Base-by-base conservation (phyloP, 2,797 vertebrate genomes). In the Trichosurus vulpecula region DNA sequence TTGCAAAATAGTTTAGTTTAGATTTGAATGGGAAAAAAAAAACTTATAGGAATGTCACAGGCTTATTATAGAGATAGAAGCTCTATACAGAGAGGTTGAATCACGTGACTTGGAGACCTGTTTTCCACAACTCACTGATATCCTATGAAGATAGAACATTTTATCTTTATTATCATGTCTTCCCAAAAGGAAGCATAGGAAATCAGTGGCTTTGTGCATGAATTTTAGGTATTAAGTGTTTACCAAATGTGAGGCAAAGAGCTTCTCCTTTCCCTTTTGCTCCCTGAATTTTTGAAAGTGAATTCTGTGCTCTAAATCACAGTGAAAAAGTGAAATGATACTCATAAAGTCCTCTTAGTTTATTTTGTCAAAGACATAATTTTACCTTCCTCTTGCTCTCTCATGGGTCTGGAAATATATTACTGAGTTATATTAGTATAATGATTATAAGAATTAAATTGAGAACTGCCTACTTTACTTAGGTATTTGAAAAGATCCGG, bases 171-270 rank as follows among this genome's bases (percentile, higher is more conserved):
- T 6, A 22, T 41, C 16, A 74, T 66, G n/a, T n/a, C 22, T 92
- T 89, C 29, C 31, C 87, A 19, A 47, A 16, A 11, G 87, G 29
- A 58, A 9, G 0, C 47, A 58, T 22, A 47, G 2, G 8, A 30
- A 61, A n/a, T 95, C n/a, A 74, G 6, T 91, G 30, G 31, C 61
- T 92, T 90, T 94, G 25, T 74, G 91, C 74, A 47, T 47, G 41
- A 81, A 81, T 81, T 47, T 41, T 47, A n/a, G n/a, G 10, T 47
- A 81, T 9, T 81, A 9, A 81, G 14, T 0, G 4, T 47, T 81
- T 81, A 41, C 19, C n/a, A 81, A 81, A 81, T 81, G 6, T 81
- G 41, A 81, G 22, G 6, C 6, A 81, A 81, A 47, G 41, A 81
- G 9, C 2, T 81, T 81, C 41, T 41, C 16, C 58, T 47, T 81